These are phyloP conservation scores for Drosophila pseudoobscura DNA, from an alignment of 1,140 invertebrate genomes.

Conservation along the genomic window DNA sequence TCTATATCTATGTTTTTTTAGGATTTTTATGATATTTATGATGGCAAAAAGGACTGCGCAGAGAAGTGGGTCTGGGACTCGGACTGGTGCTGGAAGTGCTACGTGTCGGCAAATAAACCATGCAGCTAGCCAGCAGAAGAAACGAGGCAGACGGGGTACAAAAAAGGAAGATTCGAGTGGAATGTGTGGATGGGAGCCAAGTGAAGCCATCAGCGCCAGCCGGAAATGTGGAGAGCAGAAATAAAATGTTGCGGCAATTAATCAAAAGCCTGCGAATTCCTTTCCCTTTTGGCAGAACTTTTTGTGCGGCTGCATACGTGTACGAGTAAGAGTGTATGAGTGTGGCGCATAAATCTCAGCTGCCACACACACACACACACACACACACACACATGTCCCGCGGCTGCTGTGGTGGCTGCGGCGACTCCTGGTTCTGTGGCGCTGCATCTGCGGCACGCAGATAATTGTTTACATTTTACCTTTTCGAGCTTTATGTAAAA, in stretches of 20 bases:
- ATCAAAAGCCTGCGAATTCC: constrained; percentile 79
- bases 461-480: constrained; percentile 82
- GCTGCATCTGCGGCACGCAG: constrained; percentile 65
- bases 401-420: constrained; percentile 48
- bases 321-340: background rate
- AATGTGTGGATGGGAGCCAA: constrained; percentile 42
- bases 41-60: constrained; percentile 45
- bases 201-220: constrained; percentile 66
- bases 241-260: constrained; percentile 80
- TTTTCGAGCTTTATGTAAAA: constrained; percentile 62
- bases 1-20: constrained; percentile 39
- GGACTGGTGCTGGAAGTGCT: constrained; percentile 49
- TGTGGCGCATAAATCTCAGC: constrained; percentile 21
- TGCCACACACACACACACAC: constrained; percentile 9
- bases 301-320: constrained; percentile 32
- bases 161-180: constrained; percentile 10
- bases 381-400: constrained; percentile 5
- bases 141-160: constrained; percentile 43
- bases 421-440: constrained; percentile 35
- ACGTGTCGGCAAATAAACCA: constrained; percentile 78
- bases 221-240: constrained; percentile 24
- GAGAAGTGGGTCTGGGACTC: constrained; percentile 2
- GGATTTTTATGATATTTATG: constrained; percentile 76
- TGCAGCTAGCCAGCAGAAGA: constrained; percentile 55
- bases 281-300: constrained; percentile 56